A percentile compares a stretch with the other conserved stretches of the same genome.
phyloP scores from a whole-genome alignment of 2,113 vertebrate genomes.

The Pleuronectes platessa region DNA sequence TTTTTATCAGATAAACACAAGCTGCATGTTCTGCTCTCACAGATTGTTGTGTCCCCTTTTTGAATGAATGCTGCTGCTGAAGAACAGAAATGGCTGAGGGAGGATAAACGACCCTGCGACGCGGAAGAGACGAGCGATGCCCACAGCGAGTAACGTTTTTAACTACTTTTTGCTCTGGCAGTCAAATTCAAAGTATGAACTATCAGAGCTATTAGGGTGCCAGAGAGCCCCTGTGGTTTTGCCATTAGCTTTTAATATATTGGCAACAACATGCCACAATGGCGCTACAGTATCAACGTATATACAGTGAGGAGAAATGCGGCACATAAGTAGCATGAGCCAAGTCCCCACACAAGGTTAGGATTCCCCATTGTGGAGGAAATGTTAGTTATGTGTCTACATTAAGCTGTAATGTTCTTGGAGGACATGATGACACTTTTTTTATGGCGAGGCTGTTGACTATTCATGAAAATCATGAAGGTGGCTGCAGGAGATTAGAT shows the following conservation, averaged over 20 bases:
- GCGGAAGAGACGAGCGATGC: constrained; percentile 51
- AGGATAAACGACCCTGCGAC: constrained; percentile 50
- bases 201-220: constrained; percentile 68
- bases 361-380: constrained; percentile 57
- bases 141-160: constrained; percentile 56
- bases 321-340: constrained; percentile 46
- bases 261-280: constrained; percentile 48
- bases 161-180: constrained; percentile 68
- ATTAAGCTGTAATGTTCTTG: constrained; percentile 72
- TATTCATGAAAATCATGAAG: constrained; percentile 72
- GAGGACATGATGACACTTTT: constrained; percentile 65
- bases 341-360: constrained; percentile 48
- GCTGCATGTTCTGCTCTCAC: constrained; percentile 41
- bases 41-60: constrained; percentile 39
- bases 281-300: constrained; percentile 54
- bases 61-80: constrained; percentile 52
- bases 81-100: constrained; percentile 53
- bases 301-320: constrained; percentile 50
- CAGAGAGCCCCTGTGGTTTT: constrained; percentile 64
- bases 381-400: constrained; percentile 74
- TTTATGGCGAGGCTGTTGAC: constrained; percentile 66
- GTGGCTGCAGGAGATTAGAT: constrained; percentile 66
- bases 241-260: constrained; percentile 70
- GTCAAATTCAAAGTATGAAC: constrained; percentile 71
- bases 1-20: constrained; percentile 66